These are phyloP conservation scores for Tubulanus polymorphus DNA, from an alignment of 2,888 invertebrate species.

Conservation along the genomic window DNA sequence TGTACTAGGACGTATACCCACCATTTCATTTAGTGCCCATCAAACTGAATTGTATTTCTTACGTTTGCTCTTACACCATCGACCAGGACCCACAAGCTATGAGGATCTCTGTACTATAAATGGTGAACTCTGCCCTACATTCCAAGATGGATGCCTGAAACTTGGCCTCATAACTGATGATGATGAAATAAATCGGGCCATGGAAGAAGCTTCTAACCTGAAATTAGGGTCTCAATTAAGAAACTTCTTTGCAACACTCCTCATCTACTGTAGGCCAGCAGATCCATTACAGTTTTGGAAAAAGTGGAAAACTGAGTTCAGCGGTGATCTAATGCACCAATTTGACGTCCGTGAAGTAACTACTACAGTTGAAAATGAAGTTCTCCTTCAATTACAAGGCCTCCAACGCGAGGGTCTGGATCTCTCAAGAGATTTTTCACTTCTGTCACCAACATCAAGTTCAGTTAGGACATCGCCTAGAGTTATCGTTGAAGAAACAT, in stretches of 20 bases:
- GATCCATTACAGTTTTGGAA: constrained; percentile 10
- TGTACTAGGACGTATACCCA: constrained; percentile 11
- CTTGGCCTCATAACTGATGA: constrained; percentile 41
- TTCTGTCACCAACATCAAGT: not conserved
- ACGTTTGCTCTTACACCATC: constrained; percentile 10
- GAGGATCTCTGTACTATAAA: constrained; percentile 11
- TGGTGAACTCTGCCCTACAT: constrained; percentile 31
- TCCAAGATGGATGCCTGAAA: constrained; percentile 33
- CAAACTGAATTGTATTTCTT: constrained; percentile 25
- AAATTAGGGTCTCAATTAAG: constrained; percentile 18
- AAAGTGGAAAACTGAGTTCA: not conserved
- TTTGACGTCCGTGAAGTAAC: not conserved
- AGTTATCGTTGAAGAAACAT: not conserved
- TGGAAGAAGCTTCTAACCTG: constrained; percentile 29
- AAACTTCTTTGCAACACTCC: constrained; percentile 22
- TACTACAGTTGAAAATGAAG: not conserved
- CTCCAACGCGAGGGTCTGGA: not conserved
- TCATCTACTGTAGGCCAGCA: constrained; percentile 17
- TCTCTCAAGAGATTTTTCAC: not conserved
- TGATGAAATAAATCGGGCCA: constrained; percentile 28
- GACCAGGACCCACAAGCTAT: constrained; percentile 1
- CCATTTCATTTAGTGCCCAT: constrained; percentile 26
- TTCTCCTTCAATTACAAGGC: not conserved
- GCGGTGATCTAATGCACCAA: not conserved
- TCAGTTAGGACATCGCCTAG: not conserved